phyloP scores from a whole-genome alignment of 2,113 vertebrate genomes.

The Menidia beryllina region DNA sequence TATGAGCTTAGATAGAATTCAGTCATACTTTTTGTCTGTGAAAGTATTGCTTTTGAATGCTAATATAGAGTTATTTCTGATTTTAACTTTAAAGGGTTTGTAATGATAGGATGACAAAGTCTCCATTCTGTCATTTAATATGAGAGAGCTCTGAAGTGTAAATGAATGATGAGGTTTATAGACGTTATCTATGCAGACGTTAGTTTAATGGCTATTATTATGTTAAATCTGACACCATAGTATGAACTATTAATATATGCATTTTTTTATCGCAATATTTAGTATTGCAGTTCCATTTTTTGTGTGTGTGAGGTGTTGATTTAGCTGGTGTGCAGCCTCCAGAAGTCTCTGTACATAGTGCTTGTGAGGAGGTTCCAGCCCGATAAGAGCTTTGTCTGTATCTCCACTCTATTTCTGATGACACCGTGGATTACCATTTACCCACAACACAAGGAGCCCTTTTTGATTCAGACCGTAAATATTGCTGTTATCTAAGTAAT shows the following conservation, averaged over 20 bases:
- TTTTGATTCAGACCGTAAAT: constrained; percentile 26
- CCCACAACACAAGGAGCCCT: constrained; percentile 12
- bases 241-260: background rate
- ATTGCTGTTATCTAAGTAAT: constrained; percentile 29
- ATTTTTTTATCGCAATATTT: background rate
- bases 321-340: background rate
- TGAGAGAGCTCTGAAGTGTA: background rate
- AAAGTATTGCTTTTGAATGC: constrained; percentile 21
- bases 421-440: constrained; percentile 18
- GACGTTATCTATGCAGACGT: constrained; percentile 34
- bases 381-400: background rate
- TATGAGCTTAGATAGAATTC: constrained; percentile 1
- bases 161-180: constrained; percentile 3
- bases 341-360: too few species aligned
- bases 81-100: background rate
- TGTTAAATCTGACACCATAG: background rate
- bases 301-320: background rate
- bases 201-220: constrained; percentile 12
- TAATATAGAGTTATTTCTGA: background rate
- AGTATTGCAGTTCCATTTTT: background rate
- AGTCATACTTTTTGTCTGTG: background rate
- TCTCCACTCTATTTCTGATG: constrained; percentile 15
- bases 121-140: background rate
- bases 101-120: constrained; percentile 3
- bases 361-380: constrained; percentile 6